Base-by-base conservation (phyloP, 2,113 vertebrate genomes). In the Amphiprion ocellaris region DNA sequence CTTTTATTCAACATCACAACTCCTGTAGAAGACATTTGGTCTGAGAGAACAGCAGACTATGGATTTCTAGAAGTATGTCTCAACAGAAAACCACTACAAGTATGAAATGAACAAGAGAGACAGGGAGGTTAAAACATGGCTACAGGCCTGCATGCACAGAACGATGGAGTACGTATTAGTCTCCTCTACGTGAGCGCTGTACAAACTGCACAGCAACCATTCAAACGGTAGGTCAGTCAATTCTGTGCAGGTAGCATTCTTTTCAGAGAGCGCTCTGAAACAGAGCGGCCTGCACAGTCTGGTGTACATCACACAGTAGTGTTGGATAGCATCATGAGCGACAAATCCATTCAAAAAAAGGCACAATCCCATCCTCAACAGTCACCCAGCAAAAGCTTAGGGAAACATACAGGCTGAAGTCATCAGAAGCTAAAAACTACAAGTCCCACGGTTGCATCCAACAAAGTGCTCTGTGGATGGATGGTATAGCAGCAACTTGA, bases 1-100 rank as follows among this genome's bases (percentile, higher is more conserved):
- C 78, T 87, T 93, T 94, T 94, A 94, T 94, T 94, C 82, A 92
- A 90, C 88, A 92, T 91, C 86, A 93, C 91, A 94, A 88, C 88
- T 92, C 86, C 91, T 87, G 89, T 70, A 85, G 87, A 86, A 86
- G 90, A 91, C 90, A 93, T 90, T 89, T 91, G 89, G 80, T 91
- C 84, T 91, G 84, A 87, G 70, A 90, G 82, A 89, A 91, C 85
- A 92, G 83, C 90, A 92, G 79, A 90, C 92, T 90, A 85, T 73
- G 87, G 79, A 82, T 88, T 83, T 86, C 92, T 87, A 86, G 64
- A 63, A 81, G 75, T 80, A 82, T 3, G 90, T 83, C 76, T 89
- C 90, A 89, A 92, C 79, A 92, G 72, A 92, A 92, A 91, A 88
- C 79, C 90, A 89, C 92, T 90, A 91, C 89, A 88, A 73, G 84